Conservation (phyloP, 2,113 vertebrate species). For the Ranitomeya variabilis region DNA sequence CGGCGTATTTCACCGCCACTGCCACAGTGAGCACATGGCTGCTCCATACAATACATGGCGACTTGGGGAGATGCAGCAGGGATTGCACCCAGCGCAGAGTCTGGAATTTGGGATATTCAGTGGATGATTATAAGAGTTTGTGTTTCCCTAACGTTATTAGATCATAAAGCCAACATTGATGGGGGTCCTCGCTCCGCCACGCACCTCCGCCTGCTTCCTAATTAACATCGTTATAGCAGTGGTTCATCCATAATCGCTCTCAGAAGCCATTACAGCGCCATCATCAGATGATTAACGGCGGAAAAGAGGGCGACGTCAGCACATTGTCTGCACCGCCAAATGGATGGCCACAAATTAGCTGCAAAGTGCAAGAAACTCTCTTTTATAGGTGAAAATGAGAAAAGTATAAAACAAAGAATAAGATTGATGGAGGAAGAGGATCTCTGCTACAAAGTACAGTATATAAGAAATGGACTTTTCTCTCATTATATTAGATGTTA, state of each 20-base stretch:
- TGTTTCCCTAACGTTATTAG: constrained; percentile 41
- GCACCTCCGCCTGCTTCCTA: constrained; percentile 29
- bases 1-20: no score
- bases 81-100: no score
- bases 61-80: not conserved
- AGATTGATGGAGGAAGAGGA: not conserved
- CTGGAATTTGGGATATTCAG: not conserved
- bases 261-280: constrained; percentile 36
- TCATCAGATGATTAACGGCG: constrained; percentile 50
- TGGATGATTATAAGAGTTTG: not conserved
- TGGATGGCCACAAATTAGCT: constrained; percentile 43
- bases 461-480: not conserved
- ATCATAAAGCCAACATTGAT: not conserved
- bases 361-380: constrained; percentile 12
- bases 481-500: not conserved
- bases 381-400: constrained; percentile 28
- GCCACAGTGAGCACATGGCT: no score
- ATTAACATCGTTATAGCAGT: constrained; percentile 44
- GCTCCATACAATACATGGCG: not conserved
- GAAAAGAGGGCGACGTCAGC: constrained; percentile 33
- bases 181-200: not conserved
- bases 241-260: constrained; percentile 33
- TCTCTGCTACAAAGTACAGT: not conserved
- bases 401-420: not conserved
- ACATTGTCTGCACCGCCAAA: constrained; percentile 38